phyloP scores from a whole-genome alignment of 2,113 vertebrate genomes.

The Dicerorhinus sumatrensis region DNA sequence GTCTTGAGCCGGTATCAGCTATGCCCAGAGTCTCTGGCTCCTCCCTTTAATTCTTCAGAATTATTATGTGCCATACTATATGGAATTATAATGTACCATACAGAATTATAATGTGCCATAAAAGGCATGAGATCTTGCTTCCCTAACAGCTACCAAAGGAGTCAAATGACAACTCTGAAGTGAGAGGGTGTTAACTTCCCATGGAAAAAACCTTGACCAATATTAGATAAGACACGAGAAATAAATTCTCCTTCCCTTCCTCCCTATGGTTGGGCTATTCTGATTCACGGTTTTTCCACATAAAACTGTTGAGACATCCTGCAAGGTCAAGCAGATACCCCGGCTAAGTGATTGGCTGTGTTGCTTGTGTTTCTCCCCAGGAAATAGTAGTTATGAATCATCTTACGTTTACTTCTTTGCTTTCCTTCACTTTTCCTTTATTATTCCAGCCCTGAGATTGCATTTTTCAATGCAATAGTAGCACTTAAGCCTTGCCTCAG shows the following conservation, averaged over 20 bases:
- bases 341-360: background rate
- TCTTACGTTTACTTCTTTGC: background rate
- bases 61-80: background rate
- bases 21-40: background rate
- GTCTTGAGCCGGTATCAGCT: too few species aligned
- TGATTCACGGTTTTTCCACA: background rate
- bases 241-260: background rate
- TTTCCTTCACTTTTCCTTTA: conserved; percentile 37
- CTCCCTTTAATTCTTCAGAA: background rate
- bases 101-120: background rate
- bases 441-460: background rate
- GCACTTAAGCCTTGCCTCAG: background rate
- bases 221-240: background rate
- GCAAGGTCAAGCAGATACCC: background rate
- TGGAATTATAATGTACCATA: background rate
- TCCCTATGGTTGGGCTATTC: background rate
- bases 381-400: conserved; percentile 8
- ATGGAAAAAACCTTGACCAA: background rate
- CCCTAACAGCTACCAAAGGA: background rate
- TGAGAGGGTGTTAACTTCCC: background rate
- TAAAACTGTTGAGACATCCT: background rate
- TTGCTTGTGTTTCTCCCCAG: background rate
- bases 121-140: background rate
- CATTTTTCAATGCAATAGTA: background rate
- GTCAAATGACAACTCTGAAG: background rate